Evolutionary conservation across 2,888 invertebrate genomes (phyloP).

Genomic region (Noctua comes): DNA sequence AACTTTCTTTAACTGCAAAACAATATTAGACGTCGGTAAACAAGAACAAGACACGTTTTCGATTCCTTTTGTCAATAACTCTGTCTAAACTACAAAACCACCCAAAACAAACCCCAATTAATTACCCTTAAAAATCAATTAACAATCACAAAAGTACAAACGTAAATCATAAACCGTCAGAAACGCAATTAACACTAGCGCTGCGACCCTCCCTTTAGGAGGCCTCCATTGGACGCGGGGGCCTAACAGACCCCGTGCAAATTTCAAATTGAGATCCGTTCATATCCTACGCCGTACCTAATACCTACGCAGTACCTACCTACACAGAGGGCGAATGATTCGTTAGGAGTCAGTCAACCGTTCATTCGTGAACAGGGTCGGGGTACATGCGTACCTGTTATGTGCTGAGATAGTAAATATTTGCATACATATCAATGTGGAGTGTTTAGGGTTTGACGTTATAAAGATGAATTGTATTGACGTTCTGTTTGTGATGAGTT

Average conservation of each 20-base stretch:
- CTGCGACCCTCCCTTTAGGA: constrained; percentile 67
- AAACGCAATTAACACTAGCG: constrained; percentile 86
- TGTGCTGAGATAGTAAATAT: constrained; percentile 86
- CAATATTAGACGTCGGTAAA: no score
- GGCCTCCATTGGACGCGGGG: constrained; percentile 76
- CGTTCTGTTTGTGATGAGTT: constrained; percentile 60
- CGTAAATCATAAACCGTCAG: constrained; percentile 82
- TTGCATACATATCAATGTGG: constrained; percentile 87
- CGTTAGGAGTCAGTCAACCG: constrained; percentile 88
- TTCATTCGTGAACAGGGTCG: constrained; percentile 87
- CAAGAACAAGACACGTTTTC: not conserved
- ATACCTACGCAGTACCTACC: constrained; percentile 69
- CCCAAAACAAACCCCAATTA: constrained; percentile 57
- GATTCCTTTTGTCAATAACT: not conserved
- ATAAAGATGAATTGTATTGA: constrained; percentile 69
- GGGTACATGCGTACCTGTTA: constrained; percentile 83
- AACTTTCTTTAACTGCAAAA: not conserved
- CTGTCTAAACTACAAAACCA: not conserved
- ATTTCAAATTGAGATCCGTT: constrained; percentile 83
- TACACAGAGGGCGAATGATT: constrained; percentile 79
- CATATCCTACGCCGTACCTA: constrained; percentile 74
- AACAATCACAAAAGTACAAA: constrained; percentile 71
- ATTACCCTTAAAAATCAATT: constrained; percentile 67
- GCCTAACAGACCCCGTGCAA: constrained; percentile 76
- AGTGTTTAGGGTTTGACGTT: constrained; percentile 74